Evolutionary conservation across 92 coral and sea anemone species (phyloP), one percentile per base, ranked within the genome.

Genomic region (Anthopleura xanthogrammica): DNA sequence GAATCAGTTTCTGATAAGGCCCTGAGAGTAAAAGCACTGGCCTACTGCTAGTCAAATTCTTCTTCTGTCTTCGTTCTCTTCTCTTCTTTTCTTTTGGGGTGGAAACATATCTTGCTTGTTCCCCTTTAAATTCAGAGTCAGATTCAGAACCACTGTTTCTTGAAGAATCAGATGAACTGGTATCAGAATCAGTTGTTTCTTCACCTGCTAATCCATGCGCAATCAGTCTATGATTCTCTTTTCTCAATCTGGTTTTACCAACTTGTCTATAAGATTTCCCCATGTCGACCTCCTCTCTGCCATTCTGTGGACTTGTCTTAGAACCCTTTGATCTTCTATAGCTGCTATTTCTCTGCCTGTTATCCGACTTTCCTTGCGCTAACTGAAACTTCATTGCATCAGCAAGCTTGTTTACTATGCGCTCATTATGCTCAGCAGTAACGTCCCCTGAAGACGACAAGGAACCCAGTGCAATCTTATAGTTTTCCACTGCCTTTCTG

Each of bases 371-470:
- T 48, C 43, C 73, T 29, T 82, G 42, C 13, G 81, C 72, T 71
- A 94, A 85, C 83, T 92, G 96, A 78, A 92, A 90, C 85, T 97
- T 94, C 77, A 97, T 80, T 29, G 99, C 98, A 84, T 94, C 85
- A 12, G 99, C 86, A 83, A 97, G 91, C 84, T 97, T 97, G 80
- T 91, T 92, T 20, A 97, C 93, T 71, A 97, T 97, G 72, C 99
- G 91, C 56, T 92, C 93, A 72, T 97, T 93, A 41, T 90, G 90
- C 39, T 91, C 87, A 48, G 57, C 48, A 12, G 83, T 83, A 24
- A 74, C 41, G 5, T 83, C 95, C 23, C 92, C 91, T 22, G 89
- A 84, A 46, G 92, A 62, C 43, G 99, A 85, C 36, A 97, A 86
- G 48, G 91, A 85, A 17, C 95, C 78, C 57, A 97, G 82, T 1